Conservation (phyloP, 2,113 vertebrate species). For the Poicephalus gulielmi region DNA sequence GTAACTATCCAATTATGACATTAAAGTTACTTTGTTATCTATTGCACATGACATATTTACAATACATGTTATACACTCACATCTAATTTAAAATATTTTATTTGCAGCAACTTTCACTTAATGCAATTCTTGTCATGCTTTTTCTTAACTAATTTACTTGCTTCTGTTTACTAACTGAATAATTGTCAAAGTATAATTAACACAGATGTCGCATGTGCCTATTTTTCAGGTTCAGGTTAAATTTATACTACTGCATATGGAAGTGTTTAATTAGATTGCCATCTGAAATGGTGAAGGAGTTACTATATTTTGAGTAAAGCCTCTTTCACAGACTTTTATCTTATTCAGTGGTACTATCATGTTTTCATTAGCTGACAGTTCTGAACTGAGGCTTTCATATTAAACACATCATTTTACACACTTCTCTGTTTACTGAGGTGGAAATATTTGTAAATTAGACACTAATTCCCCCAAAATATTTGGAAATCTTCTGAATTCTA, state of each 20-base stretch:
- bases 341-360: background rate
- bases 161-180: constrained; percentile 62
- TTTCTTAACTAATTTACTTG: constrained; percentile 50
- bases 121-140: constrained; percentile 30
- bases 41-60: background rate
- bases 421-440: background rate
- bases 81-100: constrained; percentile 47
- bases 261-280: constrained; percentile 55
- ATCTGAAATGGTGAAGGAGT: constrained; percentile 57
- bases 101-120: constrained; percentile 40
- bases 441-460: background rate
- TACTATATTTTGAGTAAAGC: background rate
- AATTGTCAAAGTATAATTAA: constrained; percentile 71
- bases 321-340: background rate
- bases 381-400: background rate
- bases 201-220: constrained; percentile 56
- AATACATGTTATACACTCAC: background rate
- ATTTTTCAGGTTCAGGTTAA: constrained; percentile 64
- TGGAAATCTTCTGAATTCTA: background rate
- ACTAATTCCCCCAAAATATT: background rate
- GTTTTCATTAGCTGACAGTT: constrained; percentile 15
- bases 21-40: background rate
- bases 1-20: background rate
- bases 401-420: background rate
- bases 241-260: constrained; percentile 55